Conservation (phyloP, 2,888 invertebrate genomes). For the Apamea anceps region DNA sequence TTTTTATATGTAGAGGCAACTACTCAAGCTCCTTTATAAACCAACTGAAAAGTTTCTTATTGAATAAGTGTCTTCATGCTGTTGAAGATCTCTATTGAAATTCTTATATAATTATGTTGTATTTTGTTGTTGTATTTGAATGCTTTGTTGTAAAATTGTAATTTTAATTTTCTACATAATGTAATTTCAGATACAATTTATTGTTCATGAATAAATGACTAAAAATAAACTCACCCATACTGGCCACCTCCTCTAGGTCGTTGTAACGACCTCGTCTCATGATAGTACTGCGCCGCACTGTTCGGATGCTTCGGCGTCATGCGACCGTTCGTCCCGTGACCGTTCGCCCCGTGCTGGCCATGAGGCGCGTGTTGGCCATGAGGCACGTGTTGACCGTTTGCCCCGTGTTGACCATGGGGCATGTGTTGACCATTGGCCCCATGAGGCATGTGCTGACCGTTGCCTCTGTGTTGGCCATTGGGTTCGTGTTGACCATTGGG, state of each 20-base stretch:
- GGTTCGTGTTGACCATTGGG: not conserved
- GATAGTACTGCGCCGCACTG: constrained; percentile 86
- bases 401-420: not conserved
- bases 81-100: no score
- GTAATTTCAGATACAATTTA: no score
- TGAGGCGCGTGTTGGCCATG: constrained; percentile 23
- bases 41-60: no score
- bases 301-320: constrained; percentile 72
- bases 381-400: constrained; percentile 18
- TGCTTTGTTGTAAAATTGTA: no score
- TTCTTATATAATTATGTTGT: no score
- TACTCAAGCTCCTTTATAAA: no score
- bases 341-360: constrained; percentile 38
- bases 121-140: no score
- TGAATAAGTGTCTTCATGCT: no score
- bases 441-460: constrained; percentile 36
- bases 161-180: no score
- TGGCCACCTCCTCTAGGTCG: constrained; percentile 83
- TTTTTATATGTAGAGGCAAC: no score
- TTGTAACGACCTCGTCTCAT: constrained; percentile 92
- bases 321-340: constrained; percentile 72
- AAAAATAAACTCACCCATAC: constrained; percentile 77
- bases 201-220: no score
- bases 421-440: constrained; percentile 26
- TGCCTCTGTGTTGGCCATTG: constrained; percentile 31